Evolutionary conservation across 2,113 vertebrate genomes (phyloP).

Genomic region (Corythaixoides concolor): DNA sequence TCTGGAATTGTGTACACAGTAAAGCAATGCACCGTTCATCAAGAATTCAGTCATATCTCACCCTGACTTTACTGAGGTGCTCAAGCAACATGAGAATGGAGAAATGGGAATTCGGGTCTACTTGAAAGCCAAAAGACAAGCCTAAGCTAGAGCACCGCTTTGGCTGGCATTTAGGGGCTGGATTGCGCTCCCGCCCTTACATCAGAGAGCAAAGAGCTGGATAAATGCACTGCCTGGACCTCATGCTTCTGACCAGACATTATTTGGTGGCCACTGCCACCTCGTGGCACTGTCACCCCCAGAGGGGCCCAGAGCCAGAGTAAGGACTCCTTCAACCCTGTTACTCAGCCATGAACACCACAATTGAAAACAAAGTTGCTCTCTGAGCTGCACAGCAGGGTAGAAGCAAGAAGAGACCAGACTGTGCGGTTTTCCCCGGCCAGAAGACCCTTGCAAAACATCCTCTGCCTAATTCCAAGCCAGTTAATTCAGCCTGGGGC

Average conservation of each 20-base stretch:
- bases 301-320: background rate
- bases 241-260: background rate
- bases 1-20: background rate
- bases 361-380: background rate
- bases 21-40: background rate
- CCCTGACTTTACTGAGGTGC: background rate
- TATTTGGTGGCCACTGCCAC: constrained; percentile 20
- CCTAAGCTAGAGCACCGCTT: background rate
- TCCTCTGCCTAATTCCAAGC: background rate
- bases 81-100: background rate
- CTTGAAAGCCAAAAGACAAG: background rate
- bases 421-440: background rate
- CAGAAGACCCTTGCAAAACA: background rate
- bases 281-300: background rate
- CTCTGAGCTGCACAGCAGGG: background rate
- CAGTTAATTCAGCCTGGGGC: background rate
- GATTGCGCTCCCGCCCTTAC: background rate
- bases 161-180: background rate
- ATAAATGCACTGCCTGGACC: background rate
- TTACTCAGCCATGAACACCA: background rate
- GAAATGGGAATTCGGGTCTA: background rate
- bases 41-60: background rate
- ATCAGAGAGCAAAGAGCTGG: background rate
- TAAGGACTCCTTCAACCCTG: background rate
- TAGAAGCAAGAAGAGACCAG: background rate